Base-by-base conservation (phyloP, 2,113 vertebrate genomes). In the Corythornis madagascariensis region DNA sequence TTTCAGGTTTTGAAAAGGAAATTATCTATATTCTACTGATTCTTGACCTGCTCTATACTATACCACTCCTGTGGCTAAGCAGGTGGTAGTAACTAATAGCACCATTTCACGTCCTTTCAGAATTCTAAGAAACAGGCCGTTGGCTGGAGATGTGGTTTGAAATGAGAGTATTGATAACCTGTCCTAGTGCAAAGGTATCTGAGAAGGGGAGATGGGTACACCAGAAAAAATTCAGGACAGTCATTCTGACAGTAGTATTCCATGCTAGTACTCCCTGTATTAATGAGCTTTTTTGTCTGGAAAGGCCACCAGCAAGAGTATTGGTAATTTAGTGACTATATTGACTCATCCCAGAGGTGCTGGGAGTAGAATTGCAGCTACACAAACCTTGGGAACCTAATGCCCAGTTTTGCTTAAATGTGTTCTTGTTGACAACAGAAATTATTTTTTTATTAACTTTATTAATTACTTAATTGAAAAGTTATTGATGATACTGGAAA, bases 81-180 rank as follows among this genome's bases (percentile, higher is more conserved):
- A 73, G 38, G 3, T 71, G 59, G 19, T 20, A 29, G 53, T 13
- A 35, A 28, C 24, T n/a, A 13, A 52, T 13, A 63, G 31, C 55
- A 40, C 15, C 22, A 5, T 24, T 55, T n/a, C 42, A 10, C 10
- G 11, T 50, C 19, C 5, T 35, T 24, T 38, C 52, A 42, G 22
- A 19, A 0, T 43, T 31, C 21, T 29, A 13, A 38, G 25, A 35
- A 33, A n/a, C 0, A 0, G 38, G 31, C 16, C 35, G 42, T 86
- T 47, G 19, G n/a, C 70, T 40, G 14, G 0, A 0, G 13, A 13
- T 13, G 16, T 48, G 12, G n/a, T 45, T 50, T 42, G 43, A 22
- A 87, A 76, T 29, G 6, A 13, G 10, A 35, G 31, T 42, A 1
- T 47, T 33, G 76, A 16, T 56, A 40, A 52, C 19, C 33, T 63